Evolutionary conservation across 2,797 vertebrate genomes (phyloP).

Genomic region (Channa striata): DNA sequence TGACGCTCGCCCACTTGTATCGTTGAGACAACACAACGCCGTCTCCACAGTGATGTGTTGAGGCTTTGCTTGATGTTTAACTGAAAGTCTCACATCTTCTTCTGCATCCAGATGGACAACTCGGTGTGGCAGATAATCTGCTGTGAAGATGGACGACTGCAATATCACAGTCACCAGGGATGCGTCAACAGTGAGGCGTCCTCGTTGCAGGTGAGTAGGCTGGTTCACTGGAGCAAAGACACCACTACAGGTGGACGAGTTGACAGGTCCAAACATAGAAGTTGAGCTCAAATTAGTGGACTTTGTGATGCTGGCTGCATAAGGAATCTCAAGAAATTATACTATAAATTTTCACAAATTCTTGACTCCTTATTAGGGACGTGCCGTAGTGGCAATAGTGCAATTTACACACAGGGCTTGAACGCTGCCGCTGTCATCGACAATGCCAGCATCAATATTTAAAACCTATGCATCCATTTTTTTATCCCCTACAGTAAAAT

Average conservation of each 20-base stretch:
- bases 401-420: too few species aligned
- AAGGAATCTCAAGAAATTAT: not conserved
- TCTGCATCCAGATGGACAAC: not conserved
- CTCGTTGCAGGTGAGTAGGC: constrained; percentile 14
- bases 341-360: too few species aligned
- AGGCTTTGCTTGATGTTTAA: constrained; percentile 47
- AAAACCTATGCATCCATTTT: too few species aligned
- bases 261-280: not conserved
- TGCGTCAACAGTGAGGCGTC: not conserved
- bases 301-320: not conserved
- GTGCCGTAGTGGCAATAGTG: too few species aligned
- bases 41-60: constrained; percentile 31
- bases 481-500: too few species aligned
- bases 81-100: constrained; percentile 4
- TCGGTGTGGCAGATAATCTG: constrained; percentile 27
- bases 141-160: constrained; percentile 4
- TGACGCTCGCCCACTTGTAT: constrained; percentile 33
- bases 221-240: constrained; percentile 1
- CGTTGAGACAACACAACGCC: constrained; percentile 4
- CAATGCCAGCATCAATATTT: too few species aligned
- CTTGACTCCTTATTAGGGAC: too few species aligned
- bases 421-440: too few species aligned
- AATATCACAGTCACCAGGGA: not conserved
- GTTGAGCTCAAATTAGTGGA: not conserved
- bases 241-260: not conserved